A percentile compares a stretch with the other conserved stretches of the same genome.
These are phyloP conservation scores for Campoletis raptor DNA, from an alignment of 2,888 invertebrate genomes.

Conservation along the genomic window DNA sequence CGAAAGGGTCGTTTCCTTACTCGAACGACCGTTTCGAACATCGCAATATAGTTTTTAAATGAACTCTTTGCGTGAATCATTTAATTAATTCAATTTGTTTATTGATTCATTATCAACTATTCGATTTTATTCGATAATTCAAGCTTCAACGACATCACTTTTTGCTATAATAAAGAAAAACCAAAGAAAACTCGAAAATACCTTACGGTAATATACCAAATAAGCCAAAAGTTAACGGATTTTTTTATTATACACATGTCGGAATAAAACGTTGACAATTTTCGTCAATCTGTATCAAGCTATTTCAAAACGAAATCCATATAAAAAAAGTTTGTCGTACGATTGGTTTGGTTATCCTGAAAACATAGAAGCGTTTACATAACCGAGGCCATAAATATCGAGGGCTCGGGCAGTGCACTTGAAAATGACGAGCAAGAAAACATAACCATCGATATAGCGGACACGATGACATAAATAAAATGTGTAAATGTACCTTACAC, in stretches of 20 bases:
- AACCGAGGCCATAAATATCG: conserved; percentile 47
- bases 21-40: not conserved
- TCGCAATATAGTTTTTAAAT: not conserved
- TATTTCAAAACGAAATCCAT: conserved; percentile 3
- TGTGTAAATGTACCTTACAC: not conserved
- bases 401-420: conserved; percentile 38
- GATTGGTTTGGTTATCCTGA: conserved; percentile 28
- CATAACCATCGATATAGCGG: conserved; percentile 28
- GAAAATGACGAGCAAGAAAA: conserved; percentile 23
- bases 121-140: not conserved
- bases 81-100: not conserved
- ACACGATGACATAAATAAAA: not conserved
- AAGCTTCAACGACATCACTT: not conserved
- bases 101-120: not conserved
- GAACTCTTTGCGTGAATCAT: not conserved
- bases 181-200: not conserved
- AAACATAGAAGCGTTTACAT: conserved; percentile 44
- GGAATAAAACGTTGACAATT: not conserved
- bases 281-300: not conserved
- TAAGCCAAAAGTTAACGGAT: not conserved
- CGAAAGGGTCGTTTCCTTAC: not conserved
- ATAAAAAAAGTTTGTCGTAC: conserved; percentile 27
- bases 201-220: not conserved
- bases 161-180: too few relatives aligned
- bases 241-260: too few relatives aligned